phyloP scores from a whole-genome alignment of 2,797 vertebrate genomes.

The Lacerta bilineata region DNA sequence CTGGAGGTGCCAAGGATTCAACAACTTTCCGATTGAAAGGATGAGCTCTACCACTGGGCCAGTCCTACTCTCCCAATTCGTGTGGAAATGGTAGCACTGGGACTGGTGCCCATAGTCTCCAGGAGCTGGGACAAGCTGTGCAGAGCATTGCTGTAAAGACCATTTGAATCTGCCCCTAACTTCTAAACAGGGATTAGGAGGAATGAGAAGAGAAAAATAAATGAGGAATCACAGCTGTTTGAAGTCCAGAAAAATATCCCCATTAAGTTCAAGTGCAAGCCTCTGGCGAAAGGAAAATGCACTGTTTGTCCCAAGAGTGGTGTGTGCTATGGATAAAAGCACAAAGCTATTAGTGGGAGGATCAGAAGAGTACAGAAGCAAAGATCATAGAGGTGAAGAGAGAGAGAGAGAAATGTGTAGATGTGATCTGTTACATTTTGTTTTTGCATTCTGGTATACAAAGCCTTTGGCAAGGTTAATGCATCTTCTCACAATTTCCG shows the following conservation, averaged over 20 bases:
- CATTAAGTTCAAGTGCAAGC: slow-evolving; percentile 53
- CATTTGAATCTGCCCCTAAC: slow-evolving; percentile 30
- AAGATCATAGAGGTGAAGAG: slow-evolving; percentile 63
- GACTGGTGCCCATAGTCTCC: not conserved
- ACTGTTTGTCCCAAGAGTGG: slow-evolving; percentile 63
- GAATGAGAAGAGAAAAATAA: not conserved
- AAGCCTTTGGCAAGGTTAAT: slow-evolving; percentile 64
- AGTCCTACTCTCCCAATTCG: not conserved
- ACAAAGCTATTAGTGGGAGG: slow-evolving; percentile 65
- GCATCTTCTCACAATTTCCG: slow-evolving; percentile 63
- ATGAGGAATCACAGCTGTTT: not conserved
- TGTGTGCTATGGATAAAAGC: slow-evolving; percentile 57
- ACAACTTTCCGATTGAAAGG: not conserved
- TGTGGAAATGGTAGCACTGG: not conserved
- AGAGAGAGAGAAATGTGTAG: slow-evolving; percentile 61
- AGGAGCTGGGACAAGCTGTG: not conserved
- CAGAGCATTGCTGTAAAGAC: slow-evolving; percentile 34
- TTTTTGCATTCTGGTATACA: slow-evolving; percentile 66
- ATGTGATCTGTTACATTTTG: slow-evolving; percentile 64
- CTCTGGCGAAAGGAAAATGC: slow-evolving; percentile 56
- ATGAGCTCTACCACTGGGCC: not conserved
- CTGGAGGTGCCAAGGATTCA: not conserved
- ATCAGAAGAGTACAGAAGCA: slow-evolving; percentile 65
- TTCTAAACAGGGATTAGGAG: not conserved
- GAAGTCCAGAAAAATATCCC: slow-evolving; percentile 29